Evolutionary conservation across 2,113 vertebrate species (phyloP), one percentile per base, ranked within the genome.

Genomic region (Origma solitaria): DNA sequence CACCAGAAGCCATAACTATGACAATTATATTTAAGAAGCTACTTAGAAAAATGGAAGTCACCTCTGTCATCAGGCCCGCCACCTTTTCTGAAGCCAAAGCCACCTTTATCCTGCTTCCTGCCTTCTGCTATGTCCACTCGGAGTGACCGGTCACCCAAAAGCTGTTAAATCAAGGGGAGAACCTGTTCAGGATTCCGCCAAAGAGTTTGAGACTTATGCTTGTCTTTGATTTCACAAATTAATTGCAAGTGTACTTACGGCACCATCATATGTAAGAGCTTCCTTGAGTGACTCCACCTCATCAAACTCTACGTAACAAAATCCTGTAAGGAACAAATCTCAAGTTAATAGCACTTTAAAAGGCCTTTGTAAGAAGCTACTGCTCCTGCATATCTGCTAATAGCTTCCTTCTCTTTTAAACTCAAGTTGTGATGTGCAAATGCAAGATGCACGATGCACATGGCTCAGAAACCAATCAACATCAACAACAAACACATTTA

Each of bases 271-370:
- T 0, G 99, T 98, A 98, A 99, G 97, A 70, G 99, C 99, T 98
- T 99, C 99, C 98, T 99, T 99, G 96, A 99, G 98, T 66, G 99
- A 99, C 38, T 99, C 99, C 98, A 99, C 97, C 70, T 99, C 99
- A 53, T 99, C 99, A 72, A 99, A 99, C 97, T 99, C 99, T 95
- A 99, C 99, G 79, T 99, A 99, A 99, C 99, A 99, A 98, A 99
- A 99, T 82, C 99, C 99, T 99, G 96, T 1, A 96, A 94, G n/a
- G 90, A 70, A 83, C 56, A 95, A 93, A 93, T 45, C 17, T 91
- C 73, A 60, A 58, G 61, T 92, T 81, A 93, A 81, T 2, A 80
- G 54, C 68, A 86, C 37, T 93, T 94, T 9, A 51, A 60, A 56
- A 88, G 11, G n/a, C 33, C 37, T 54, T 19, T 47, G 7, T 19